Conservation (phyloP, 1,140 invertebrate genomes). For the Lepidotrigona ventralis region DNA sequence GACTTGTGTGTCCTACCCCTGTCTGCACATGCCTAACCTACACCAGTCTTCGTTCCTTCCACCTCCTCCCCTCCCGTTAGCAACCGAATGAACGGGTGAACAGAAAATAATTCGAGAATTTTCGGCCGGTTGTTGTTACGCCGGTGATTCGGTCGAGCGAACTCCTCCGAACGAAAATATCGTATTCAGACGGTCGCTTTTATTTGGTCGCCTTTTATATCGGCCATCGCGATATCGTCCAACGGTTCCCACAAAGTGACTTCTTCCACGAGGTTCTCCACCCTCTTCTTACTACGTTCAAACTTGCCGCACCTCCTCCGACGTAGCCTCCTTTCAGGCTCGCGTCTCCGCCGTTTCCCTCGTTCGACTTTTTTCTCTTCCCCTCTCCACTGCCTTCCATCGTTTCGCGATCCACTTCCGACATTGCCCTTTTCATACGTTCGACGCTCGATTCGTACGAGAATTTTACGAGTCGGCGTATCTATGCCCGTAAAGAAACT, state of each 20-base stretch:
- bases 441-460: conserved; percentile 49
- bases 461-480: conserved; percentile 59
- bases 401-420: conserved; percentile 11
- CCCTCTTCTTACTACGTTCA: too few species aligned
- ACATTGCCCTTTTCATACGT: conserved; percentile 36
- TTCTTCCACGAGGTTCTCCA: neutral
- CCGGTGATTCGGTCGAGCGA: conserved; percentile 32
- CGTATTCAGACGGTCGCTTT: conserved; percentile 12
- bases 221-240: conserved; percentile 23
- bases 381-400: neutral
- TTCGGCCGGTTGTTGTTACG: conserved; percentile 41
- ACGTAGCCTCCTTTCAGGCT: neutral
- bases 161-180: conserved; percentile 7
- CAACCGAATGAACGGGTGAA: conserved; percentile 4
- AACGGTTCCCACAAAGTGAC: conserved; percentile 22
- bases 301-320: neutral
- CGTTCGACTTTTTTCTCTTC: neutral
- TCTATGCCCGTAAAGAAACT: conserved; percentile 55
- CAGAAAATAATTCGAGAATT: conserved; percentile 55
- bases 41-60: too few species aligned
- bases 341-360: neutral
- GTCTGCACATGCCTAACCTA: too few species aligned
- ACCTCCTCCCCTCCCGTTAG: too few species aligned
- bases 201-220: conserved; percentile 7
- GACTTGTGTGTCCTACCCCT: too few species aligned